Conservation (phyloP, 2,113 vertebrate genomes). For the Pimephales promelas region DNA sequence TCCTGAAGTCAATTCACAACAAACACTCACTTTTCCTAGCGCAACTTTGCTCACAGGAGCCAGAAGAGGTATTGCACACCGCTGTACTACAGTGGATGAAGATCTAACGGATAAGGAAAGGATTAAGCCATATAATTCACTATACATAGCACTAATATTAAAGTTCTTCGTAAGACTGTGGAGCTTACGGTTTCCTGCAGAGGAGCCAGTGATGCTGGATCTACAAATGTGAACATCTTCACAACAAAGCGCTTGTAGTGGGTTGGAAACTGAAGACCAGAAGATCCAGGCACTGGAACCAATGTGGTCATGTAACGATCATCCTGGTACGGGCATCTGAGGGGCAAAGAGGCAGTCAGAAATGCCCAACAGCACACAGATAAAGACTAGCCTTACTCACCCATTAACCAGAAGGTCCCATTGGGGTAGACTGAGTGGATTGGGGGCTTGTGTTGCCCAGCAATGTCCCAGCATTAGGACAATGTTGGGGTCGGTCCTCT, state of each 20-base stretch:
- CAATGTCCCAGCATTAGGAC: conserved; percentile 73
- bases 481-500: conserved; percentile 72
- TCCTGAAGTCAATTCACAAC: too few relatives aligned
- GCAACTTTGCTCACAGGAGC: background rate
- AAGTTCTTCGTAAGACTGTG: too few relatives aligned
- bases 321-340: conserved; percentile 66
- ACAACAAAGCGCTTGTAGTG: conserved; percentile 69
- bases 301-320: conserved; percentile 64
- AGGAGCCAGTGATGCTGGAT: too few relatives aligned
- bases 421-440: conserved; percentile 61
- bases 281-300: conserved; percentile 49
- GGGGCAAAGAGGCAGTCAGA: background rate
- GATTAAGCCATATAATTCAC: too few relatives aligned
- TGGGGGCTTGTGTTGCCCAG: conserved; percentile 68
- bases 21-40: background rate
- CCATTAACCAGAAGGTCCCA: conserved; percentile 74
- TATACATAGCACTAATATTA: too few relatives aligned
- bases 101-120: too few relatives aligned
- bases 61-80: too few relatives aligned
- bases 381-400: conserved; percentile 56
- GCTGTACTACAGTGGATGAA: too few relatives aligned
- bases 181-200: too few relatives aligned
- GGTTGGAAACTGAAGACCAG: conserved; percentile 55
- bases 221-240: too few relatives aligned
- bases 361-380: too few relatives aligned